Base-by-base conservation (phyloP, 2,113 vertebrate genomes). In the Dolichotis patagonum region DNA sequence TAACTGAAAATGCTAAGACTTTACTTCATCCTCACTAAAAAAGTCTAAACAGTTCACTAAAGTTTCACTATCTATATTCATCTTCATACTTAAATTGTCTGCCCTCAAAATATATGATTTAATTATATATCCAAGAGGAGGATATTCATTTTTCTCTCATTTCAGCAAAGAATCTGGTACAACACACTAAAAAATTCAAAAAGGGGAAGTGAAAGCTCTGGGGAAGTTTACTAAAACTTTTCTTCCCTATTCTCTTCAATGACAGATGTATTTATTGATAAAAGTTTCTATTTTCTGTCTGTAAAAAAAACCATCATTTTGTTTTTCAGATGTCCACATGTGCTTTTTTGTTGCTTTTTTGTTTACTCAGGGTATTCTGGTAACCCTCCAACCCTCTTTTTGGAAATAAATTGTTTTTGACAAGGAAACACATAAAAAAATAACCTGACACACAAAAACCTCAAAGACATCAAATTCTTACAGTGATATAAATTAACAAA, bases 221-320 rank as follows among this genome's bases (percentile, higher is more conserved):
- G n/a, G 87, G 43, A 80, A 94, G 92, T 89, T 89, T 80, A 86
- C 32, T 73, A 89, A 86, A 49, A 2, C 75, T 96, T 95, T 92
- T 49, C 77, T 96, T 60, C 28, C 54, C 32, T 35, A 62, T 9
- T 75, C 81, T 58, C 7, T 60, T 73, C 17, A 88, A 19, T 62
- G 43, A 65, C 11, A 90, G 63, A 87, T 11, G 20, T 49, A 88
- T 92, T 96, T 52, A 88, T 7, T 87, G 20, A 69, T 85, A 62
- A 85, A 77, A 90, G 32, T 94, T 97, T 87, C 62, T 81, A 49
- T 62, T 94, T 96, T 84, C 41, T 87, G 12, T 26, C 73, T 80
- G 13, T n/a, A 83, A 95, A 93, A 89, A 83, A 77, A 77, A 67
- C 1, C 1, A 6, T 0, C 13, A 7, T 85, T 54, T 46, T 85